Evolutionary conservation across 1,140 invertebrate genomes (phyloP), one percentile per base, ranked within the genome.

Genomic region (Brachionus asplanchnoidis): DNA sequence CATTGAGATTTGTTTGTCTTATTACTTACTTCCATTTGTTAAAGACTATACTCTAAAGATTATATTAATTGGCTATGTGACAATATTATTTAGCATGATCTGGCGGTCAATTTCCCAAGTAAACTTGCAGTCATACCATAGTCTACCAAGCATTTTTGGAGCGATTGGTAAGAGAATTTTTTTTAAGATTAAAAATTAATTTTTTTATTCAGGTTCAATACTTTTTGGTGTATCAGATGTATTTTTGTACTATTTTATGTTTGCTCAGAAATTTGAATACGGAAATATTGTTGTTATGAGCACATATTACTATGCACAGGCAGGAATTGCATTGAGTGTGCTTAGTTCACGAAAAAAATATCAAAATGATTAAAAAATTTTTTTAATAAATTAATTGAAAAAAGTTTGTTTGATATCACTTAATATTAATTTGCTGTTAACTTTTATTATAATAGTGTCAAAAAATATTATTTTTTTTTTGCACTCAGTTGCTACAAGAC

Each of bases 301-400:
- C 11, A 77, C 73, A 4, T 77, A 77, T 77, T 77, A 77, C 26
- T 77, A 77, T 77, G 73, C 42, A n/a, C 73, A 77, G 28, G 73
- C 73, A 0, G 73, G 73, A 50, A 77, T 77, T 28, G 73, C 73
- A 23, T 77, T 77, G 17, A 77, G 73, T 50, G 73, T 77, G 11
- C 12, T 77, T 5, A 50, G 8, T 17, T 46, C 68, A 73, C 12
- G 9, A 9, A 20, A 32, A 36, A 70, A 73, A 73, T 7, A 17
- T 73, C 7, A 26, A 36, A 11, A 28, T 26, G 11, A 68, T 73
- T 32, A 40, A 73, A 14, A 12, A 17, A 44, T 44, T 12, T n/a
- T 65, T 65, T 4, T 20, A 28, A 36, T 36, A 36, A 36, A 36
- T 0, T 36, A 36, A 36, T 36, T 36, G 32, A 36, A 36, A 28